phyloP scores from a whole-genome alignment of 2,113 vertebrate species.

The Casuarius casuarius region DNA sequence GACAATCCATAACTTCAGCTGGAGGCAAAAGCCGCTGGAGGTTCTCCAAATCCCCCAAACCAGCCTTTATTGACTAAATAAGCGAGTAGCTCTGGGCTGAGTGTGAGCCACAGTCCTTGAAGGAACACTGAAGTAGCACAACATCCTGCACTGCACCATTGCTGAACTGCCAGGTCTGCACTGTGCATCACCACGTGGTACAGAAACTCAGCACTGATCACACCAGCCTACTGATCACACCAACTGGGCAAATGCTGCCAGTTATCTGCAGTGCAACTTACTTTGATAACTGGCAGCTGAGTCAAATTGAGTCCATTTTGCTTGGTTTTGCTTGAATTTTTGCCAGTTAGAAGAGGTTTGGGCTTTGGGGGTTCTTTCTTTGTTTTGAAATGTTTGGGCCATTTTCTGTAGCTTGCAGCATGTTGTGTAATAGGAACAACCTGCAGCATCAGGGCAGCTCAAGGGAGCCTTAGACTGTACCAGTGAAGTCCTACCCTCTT shows the following conservation, averaged over 20 bases:
- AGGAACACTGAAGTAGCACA: background rate
- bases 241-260: background rate
- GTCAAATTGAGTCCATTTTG: background rate
- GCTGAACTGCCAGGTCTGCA: background rate
- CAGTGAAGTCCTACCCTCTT: background rate
- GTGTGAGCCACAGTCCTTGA: background rate
- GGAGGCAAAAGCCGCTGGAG: background rate
- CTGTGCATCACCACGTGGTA: background rate
- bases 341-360: background rate
- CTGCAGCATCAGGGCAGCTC: background rate
- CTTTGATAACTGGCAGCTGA: background rate
- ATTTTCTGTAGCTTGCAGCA: background rate
- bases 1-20: background rate
- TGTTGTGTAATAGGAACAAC: background rate
- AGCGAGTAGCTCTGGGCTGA: background rate
- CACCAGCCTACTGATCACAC: background rate
- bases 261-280: accelerated
- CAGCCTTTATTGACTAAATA: background rate
- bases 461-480: background rate
- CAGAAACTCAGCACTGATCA: background rate
- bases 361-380: background rate
- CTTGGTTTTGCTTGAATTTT: background rate
- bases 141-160: background rate
- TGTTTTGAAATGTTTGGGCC: background rate
- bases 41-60: background rate